Base-by-base conservation (phyloP, 30 jellyfish, hydroid and myxozoan genomes). In the Aurelia aurita region DNA sequence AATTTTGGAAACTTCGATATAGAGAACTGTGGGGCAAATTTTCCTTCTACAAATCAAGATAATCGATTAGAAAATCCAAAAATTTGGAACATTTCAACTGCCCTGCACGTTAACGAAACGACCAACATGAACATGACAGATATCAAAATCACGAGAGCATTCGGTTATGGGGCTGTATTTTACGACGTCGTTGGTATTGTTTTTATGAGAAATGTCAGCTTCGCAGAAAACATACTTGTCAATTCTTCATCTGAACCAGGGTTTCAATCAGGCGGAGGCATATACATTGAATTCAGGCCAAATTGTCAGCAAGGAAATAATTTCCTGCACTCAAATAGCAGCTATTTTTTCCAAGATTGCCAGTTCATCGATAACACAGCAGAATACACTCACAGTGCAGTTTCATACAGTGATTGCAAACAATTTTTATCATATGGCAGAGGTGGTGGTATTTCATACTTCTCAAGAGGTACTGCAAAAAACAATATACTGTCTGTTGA, bases 391-490 rank as follows among this genome's bases (percentile, higher is more conserved):
- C 47, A 25, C 14, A 72, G 88, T 26, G 16, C 47, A 20, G 35
- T 55, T 26, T 60, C 87, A 39, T 10, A 57, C 14, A 46, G 80
- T 46, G 44, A 7, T 25, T 73, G 82, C 65, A 58, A 79, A 7
- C 86, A 74, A 25, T 74, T 70, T 54, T 44, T 88, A n/a, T 59
- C 92, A 1, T 79, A 29, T 79, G 97, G 97, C 43, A 81, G 90
- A 72, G 97, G 97, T 45, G 97, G 94, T 8, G 97, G 97, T 46
- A 21, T 89, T 29, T 89, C 94, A 8, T 64, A 53, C 32, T 43
- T 80, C 46, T 19, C 74, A 1, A 75, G 87, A 73, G 94, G 97
- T 12, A 82, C 26, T 62, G 73, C 94, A n/a, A 65, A 63, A 3
- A 80, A 73, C 61, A 91, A 84, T 64, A 44, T 14, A n/a, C 57